Conservation (phyloP, 2,113 vertebrate genomes). For the Epinephelus fuscoguttatus region DNA sequence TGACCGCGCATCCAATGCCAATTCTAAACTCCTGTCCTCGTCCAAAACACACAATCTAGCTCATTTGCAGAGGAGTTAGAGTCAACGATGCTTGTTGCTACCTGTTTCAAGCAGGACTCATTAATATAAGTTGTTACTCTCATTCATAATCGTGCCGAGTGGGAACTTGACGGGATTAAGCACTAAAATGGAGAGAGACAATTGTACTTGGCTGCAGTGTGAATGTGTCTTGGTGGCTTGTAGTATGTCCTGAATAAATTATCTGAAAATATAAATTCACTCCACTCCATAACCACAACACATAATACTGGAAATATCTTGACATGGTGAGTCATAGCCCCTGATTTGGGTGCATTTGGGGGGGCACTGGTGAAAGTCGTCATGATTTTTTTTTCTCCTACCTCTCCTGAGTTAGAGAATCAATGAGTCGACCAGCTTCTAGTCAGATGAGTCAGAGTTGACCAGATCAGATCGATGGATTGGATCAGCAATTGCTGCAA, state of each 20-base stretch:
- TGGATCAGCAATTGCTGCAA: too few species aligned
- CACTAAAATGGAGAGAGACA: constrained; percentile 25
- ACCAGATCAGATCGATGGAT: too few species aligned
- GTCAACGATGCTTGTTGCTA: constrained; percentile 54
- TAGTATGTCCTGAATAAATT: neutral
- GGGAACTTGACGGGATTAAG: constrained; percentile 28
- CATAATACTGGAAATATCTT: neutral
- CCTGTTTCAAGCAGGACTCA: constrained; percentile 48
- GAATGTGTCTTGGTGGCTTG: constrained; percentile 13
- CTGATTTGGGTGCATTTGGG: neutral
- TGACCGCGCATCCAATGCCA: constrained; percentile 1
- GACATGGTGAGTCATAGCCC: neutral
- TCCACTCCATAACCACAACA: neutral
- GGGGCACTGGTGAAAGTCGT: too few species aligned
- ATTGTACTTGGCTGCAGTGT: neutral
- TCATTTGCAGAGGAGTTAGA: constrained; percentile 42
- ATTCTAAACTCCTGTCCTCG: constrained; percentile 14
- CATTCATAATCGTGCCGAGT: constrained; percentile 27
- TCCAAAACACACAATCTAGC: constrained; percentile 45
- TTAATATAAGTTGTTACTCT: constrained; percentile 31
- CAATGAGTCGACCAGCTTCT: too few species aligned
- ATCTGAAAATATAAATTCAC: neutral
- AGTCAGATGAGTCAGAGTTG: too few species aligned
- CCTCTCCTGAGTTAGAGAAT: too few species aligned
- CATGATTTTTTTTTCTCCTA: too few species aligned